Conservation (phyloP, 1,140 invertebrate genomes). For the Rhizoglyphus robini region DNA sequence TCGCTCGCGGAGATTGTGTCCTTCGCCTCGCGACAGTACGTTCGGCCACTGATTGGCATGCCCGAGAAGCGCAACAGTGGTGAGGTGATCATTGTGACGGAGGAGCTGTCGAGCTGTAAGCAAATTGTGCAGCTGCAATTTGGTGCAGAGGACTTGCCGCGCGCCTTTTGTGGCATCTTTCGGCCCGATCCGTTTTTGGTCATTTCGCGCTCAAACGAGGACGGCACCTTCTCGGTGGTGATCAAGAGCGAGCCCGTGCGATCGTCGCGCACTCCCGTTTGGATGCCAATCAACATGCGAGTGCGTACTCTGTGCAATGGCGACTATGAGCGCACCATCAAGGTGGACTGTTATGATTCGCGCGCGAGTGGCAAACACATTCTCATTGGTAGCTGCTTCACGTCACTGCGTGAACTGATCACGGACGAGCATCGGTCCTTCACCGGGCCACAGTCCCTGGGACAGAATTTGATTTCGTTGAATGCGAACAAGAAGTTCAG, state of each 20-base stretch:
- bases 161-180: constrained; percentile 42
- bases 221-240: constrained; percentile 36
- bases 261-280: constrained; percentile 42
- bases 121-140: constrained; percentile 39
- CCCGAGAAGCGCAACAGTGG: constrained; percentile 2
- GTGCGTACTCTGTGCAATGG: constrained; percentile 44
- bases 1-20: constrained; percentile 42
- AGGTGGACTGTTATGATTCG: constrained; percentile 26
- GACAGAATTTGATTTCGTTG: background rate
- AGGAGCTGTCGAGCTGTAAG: constrained; percentile 39
- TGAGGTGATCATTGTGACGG: constrained; percentile 34
- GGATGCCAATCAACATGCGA: constrained; percentile 43
- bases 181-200: constrained; percentile 43
- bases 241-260: constrained; percentile 43
- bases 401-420: constrained; percentile 16
- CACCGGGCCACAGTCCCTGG: background rate
- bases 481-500: background rate
- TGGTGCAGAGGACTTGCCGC: constrained; percentile 36
- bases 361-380: constrained; percentile 15
- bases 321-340: constrained; percentile 41
- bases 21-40: constrained; percentile 29
- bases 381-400: constrained; percentile 20
- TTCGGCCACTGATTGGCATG: constrained; percentile 25
- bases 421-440: background rate
- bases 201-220: constrained; percentile 22